Percentiles rank a stretch among this genome's conserved stretches.
These are phyloP conservation scores for Hyperopisus bebe DNA, from an alignment of 2,113 vertebrate genomes.

Conservation along the genomic window DNA sequence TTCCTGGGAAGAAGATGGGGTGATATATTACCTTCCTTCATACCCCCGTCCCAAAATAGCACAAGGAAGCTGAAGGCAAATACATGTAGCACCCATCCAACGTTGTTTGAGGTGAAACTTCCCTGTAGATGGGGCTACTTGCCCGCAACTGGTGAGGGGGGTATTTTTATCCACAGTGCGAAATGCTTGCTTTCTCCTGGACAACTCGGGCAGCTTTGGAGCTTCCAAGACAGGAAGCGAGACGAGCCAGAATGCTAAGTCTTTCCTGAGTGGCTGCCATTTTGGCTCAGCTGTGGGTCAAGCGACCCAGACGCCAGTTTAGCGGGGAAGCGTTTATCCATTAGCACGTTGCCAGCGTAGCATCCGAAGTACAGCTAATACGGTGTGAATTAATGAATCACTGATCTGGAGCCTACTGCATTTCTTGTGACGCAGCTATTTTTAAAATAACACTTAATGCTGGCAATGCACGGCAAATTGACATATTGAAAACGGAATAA, in stretches of 20 bases:
- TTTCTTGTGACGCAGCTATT: not conserved
- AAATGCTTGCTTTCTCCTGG: conserved; percentile 37
- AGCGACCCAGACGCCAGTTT: not conserved
- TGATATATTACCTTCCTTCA: conserved; percentile 27
- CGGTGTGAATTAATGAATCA: not conserved
- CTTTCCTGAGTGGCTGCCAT: conserved; percentile 24
- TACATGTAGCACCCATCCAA: conserved; percentile 26
- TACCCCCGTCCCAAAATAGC: conserved; percentile 31
- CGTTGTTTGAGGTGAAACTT: conserved; percentile 36
- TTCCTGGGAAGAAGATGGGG: conserved; percentile 34
- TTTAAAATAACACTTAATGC: not conserved
- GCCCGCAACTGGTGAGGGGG: conserved; percentile 41
- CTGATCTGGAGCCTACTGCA: not conserved
- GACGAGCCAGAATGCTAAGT: conserved; percentile 31
- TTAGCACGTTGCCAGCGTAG: not conserved
- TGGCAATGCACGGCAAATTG: not conserved
- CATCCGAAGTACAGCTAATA: not conserved
- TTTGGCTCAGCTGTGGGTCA: conserved; percentile 26
- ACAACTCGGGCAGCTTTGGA: conserved; percentile 22
- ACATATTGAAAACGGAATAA: not conserved
- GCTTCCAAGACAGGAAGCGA: conserved; percentile 35
- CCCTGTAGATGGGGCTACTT: conserved; percentile 35
- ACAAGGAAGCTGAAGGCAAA: conserved; percentile 16
- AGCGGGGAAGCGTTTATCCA: not conserved
- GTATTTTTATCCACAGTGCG: conserved; percentile 39